phyloP scores from a whole-genome alignment of 2,888 invertebrate genomes.

The Rhamnusium bicolor region DNA sequence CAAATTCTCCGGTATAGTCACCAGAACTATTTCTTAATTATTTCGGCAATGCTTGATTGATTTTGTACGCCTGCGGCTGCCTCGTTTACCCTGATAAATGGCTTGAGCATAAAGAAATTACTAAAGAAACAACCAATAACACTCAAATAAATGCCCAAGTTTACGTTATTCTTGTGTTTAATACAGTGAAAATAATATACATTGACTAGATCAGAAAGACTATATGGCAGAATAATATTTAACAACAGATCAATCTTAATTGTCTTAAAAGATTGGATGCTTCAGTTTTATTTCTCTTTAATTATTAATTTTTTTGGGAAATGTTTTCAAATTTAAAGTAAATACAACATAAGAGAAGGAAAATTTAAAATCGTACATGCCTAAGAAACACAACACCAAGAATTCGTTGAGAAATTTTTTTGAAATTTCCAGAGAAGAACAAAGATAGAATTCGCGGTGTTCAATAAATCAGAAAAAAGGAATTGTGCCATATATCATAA shows the following conservation, averaged over 20 bases:
- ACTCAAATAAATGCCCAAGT: constrained; percentile 13
- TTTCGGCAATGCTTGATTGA: constrained; percentile 24
- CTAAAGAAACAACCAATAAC: constrained; percentile 18
- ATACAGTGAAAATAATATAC: not conserved
- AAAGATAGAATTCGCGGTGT: too few species aligned
- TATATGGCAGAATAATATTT: not conserved
- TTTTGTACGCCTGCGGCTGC: constrained; percentile 24
- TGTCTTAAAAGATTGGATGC: not conserved
- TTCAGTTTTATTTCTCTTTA: not conserved
- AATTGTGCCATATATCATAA: too few species aligned
- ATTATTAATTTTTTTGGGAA: not conserved
- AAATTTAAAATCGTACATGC: too few species aligned
- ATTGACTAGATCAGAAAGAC: not conserved
- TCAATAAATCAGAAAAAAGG: too few species aligned
- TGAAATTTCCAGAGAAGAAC: too few species aligned
- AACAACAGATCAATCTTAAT: not conserved
- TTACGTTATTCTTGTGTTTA: constrained; percentile 1
- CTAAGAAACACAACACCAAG: too few species aligned
- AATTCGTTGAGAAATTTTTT: too few species aligned
- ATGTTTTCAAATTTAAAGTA: too few species aligned
- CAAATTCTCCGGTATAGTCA: not conserved
- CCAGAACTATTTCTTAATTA: constrained; percentile 21
- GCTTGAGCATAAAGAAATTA: constrained; percentile 17
- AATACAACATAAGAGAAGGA: too few species aligned
- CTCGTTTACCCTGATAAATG: constrained; percentile 24